These are phyloP conservation scores for Auanema sp. DNA, from an alignment of 2,888 invertebrate species.

Conservation along the genomic window DNA sequence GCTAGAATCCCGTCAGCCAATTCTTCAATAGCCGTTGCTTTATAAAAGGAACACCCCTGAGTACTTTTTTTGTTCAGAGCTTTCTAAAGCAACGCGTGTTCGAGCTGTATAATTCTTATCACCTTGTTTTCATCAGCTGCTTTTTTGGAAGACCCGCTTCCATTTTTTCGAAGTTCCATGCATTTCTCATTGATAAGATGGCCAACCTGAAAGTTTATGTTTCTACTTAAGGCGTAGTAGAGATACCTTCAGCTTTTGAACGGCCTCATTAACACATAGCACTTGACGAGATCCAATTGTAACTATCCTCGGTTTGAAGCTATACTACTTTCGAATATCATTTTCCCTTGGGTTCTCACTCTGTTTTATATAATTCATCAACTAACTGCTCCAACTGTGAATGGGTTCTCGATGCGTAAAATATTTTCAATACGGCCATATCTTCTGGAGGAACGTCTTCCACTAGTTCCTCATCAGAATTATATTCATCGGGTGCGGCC, in stretches of 20 bases:
- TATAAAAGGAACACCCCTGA: constrained; percentile 74
- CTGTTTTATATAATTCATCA: constrained; percentile 84
- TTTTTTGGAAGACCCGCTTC: constrained; percentile 14
- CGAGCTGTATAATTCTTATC: background rate
- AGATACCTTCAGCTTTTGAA: constrained; percentile 65
- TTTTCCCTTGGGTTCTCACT: constrained; percentile 48
- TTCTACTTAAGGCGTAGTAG: background rate
- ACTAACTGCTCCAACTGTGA: constrained; percentile 93
- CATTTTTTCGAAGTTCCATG: constrained; percentile 54
- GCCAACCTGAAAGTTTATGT: constrained; percentile 15
- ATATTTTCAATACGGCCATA: constrained; percentile 71
- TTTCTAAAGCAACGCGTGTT: background rate
- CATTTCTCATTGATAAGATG: constrained; percentile 55
- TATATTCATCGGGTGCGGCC: constrained; percentile 60
- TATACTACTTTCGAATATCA: constrained; percentile 2
- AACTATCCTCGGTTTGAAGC: constrained; percentile 54
- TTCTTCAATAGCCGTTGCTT: constrained; percentile 72
- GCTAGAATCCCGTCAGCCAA: constrained; percentile 64
- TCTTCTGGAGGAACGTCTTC: constrained; percentile 1
- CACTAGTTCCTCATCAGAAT: constrained; percentile 30
- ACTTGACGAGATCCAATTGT: constrained; percentile 68
- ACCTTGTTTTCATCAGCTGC: constrained; percentile 22
- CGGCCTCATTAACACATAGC: constrained; percentile 83
- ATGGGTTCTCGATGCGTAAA: constrained; percentile 93
- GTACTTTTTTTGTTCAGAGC: background rate